These are phyloP conservation scores for Cottus gobio DNA, from an alignment of 2,113 vertebrate species.

Conservation along the genomic window DNA sequence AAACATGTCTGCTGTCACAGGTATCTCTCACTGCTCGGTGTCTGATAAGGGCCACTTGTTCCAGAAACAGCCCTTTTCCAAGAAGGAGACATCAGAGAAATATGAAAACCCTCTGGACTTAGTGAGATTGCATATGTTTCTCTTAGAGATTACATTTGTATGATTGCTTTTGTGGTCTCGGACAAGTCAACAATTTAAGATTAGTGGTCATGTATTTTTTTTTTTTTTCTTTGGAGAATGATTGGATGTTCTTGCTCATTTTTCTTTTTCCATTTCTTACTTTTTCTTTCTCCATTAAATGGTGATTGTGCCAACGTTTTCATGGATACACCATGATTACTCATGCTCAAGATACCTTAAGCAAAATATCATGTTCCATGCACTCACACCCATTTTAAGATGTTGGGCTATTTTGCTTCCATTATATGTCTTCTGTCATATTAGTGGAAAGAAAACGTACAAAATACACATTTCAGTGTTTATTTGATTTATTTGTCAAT, in stretches of 20 bases:
- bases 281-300: not conserved
- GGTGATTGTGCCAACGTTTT: not conserved
- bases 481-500: too few relatives aligned
- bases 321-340: not conserved
- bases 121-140: slow-evolving; percentile 52
- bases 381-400: too few relatives aligned
- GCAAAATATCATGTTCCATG: not conserved
- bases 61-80: slow-evolving; percentile 44
- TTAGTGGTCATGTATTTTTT: not conserved
- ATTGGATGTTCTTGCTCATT: slow-evolving; percentile 1
- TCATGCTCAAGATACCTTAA: not conserved
- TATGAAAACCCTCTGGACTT: slow-evolving; percentile 29
- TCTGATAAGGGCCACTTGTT: slow-evolving; percentile 75
- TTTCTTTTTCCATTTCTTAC: not conserved
- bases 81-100: slow-evolving; percentile 53
- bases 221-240: not conserved
- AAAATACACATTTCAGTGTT: too few relatives aligned
- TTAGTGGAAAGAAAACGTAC: not conserved
- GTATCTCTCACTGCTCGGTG: slow-evolving; percentile 66
- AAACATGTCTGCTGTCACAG: slow-evolving; percentile 73
- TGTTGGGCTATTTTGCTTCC: not conserved
- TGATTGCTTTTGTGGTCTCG: slow-evolving; percentile 50
- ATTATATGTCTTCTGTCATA: not conserved
- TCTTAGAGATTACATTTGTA: slow-evolving; percentile 10
- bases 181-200: slow-evolving; percentile 34